phyloP scores from a whole-genome alignment of 2,797 vertebrate genomes.

The Hypotaenidia philippensis region DNA sequence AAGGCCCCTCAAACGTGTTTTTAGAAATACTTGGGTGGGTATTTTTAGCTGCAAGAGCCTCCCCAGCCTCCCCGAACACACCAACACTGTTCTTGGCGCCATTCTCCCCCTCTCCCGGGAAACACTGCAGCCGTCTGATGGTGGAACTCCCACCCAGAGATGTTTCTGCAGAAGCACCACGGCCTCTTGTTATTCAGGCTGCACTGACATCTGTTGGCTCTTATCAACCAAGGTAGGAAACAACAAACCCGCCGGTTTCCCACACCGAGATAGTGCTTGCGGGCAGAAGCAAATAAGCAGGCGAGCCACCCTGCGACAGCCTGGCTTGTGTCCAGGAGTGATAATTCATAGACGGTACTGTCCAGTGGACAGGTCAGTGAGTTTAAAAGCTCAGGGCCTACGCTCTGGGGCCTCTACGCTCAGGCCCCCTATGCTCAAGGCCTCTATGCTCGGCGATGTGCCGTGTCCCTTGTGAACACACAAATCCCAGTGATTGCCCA shows the following conservation, averaged over 20 bases:
- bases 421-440: background rate
- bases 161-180: background rate
- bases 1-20: constrained; percentile 17
- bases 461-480: rapidly evolving
- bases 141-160: background rate
- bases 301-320: background rate
- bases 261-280: background rate
- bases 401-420: background rate
- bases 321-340: background rate
- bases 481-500: rapidly evolving
- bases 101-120: background rate
- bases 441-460: background rate
- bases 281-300: background rate
- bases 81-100: background rate
- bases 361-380: background rate
- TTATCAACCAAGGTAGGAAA: background rate
- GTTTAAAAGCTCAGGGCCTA: background rate
- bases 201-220: constrained; percentile 36
- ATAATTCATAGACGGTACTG: background rate
- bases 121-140: background rate
- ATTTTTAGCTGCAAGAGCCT: constrained; percentile 53
- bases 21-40: background rate
- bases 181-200: background rate
- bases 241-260: background rate
- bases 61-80: background rate